phyloP scores from a whole-genome alignment of 1,140 invertebrate genomes.

The Globodera ellingtonae region DNA sequence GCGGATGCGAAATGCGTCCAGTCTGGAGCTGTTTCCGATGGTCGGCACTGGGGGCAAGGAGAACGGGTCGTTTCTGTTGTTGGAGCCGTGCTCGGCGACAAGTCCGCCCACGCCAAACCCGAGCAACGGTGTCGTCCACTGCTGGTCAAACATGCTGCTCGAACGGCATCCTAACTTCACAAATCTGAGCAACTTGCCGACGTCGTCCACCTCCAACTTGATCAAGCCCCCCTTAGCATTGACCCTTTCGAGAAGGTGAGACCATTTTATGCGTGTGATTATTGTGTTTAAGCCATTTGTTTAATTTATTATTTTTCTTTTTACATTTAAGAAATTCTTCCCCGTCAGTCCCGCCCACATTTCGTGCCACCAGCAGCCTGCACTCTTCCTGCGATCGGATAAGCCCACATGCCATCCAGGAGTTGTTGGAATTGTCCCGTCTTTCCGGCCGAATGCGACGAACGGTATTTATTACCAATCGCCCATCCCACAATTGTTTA shows the following conservation, averaged over 20 bases:
- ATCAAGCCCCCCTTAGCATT: conserved; percentile 8
- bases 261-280: not conserved
- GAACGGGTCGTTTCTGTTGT: not conserved
- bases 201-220: conserved; percentile 8
- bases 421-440: conserved; percentile 60
- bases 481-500: too few species aligned
- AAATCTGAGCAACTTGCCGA: conserved; percentile 20
- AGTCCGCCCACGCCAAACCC: conserved; percentile 27
- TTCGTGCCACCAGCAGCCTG: conserved; percentile 37
- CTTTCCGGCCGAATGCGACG: conserved; percentile 43
- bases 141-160: conserved; percentile 1
- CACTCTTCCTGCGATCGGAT: conserved; percentile 52
- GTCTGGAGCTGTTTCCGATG: conserved; percentile 22
- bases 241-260: conserved; percentile 17
- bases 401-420: conserved; percentile 62
- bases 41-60: conserved; percentile 3
- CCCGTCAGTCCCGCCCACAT: conserved; percentile 62
- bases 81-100: conserved; percentile 13
- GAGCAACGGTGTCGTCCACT: conserved; percentile 1
- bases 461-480: conserved; percentile 1
- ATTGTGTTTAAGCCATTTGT: not conserved
- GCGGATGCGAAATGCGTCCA: conserved; percentile 19
- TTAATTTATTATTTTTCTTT: not conserved
- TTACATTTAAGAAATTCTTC: conserved; percentile 61
- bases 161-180: conserved; percentile 26